These are phyloP conservation scores for Circaetus gallicus DNA, from an alignment of 2,113 vertebrate genomes.

Conservation along the genomic window DNA sequence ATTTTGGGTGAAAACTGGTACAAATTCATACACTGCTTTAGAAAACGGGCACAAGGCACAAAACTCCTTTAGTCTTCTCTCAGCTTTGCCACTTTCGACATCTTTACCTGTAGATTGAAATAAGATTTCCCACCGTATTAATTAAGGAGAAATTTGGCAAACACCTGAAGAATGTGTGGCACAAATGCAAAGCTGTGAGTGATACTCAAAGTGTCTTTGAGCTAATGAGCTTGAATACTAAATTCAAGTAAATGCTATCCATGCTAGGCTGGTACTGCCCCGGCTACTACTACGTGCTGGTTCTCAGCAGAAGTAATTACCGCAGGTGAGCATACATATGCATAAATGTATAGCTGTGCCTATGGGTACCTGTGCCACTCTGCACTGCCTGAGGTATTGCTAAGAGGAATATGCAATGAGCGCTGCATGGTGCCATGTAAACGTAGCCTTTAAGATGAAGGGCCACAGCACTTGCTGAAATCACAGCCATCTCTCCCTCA, in stretches of 20 bases:
- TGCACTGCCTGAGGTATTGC: not conserved
- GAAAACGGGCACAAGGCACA: not conserved
- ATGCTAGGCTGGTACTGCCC: not conserved
- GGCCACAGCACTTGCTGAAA: not conserved
- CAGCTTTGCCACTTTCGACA: not conserved
- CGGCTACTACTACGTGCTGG: not conserved
- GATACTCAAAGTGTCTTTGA: not conserved
- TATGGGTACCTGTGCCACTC: not conserved
- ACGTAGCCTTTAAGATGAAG: not conserved
- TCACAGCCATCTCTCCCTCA: not conserved
- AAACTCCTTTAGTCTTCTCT: not conserved
- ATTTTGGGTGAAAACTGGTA: not conserved
- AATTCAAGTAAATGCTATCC: not conserved
- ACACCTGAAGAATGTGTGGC: rapidly evolving
- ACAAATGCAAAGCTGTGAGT: not conserved
- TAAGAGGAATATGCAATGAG: not conserved
- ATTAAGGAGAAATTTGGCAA: not conserved
- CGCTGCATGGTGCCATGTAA: not conserved
- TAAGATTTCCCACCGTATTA: not conserved
- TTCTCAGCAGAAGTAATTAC: not conserved
- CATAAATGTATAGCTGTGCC: not conserved
- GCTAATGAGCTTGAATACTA: not conserved
- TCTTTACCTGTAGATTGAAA: not conserved
- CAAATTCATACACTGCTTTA: not conserved
- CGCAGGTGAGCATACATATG: not conserved